Evolutionary conservation across 2,113 vertebrate genomes (phyloP), one percentile per base, ranked within the genome.

Genomic region (Salvelinus sp.): DNA sequence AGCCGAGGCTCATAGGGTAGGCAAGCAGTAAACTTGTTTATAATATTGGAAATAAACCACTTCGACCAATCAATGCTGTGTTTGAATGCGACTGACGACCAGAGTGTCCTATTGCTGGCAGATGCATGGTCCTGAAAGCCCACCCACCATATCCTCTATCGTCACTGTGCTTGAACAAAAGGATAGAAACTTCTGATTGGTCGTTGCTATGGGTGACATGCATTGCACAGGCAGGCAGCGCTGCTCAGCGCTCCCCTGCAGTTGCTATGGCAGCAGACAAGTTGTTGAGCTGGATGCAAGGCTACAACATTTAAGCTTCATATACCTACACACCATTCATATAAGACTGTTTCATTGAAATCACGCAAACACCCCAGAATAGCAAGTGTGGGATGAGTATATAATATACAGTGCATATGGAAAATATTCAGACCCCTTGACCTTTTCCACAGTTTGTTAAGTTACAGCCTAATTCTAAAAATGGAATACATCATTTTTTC

Each of bases 221-320:
- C 79, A 82, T 76, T 89, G 91, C 88, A 91, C 90, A 84, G 85
- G 90, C 92, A 91, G 92, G 92, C 91, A 91, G 91, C 89, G 91
- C 90, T 92, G 90, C 89, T 88, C 89, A 0, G 90, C 77, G 88
- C 92, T 92, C 88, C 87, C 91, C 89, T 88, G 90, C 90, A 93
- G 93, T 94, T 94, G 93, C 93, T 91, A 94, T 94, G 92, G 93
- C 86, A 94, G 92, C 93, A 94, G 93, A 93, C 93, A 83, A 83
- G 90, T 93, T 93, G 88, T 92, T 92, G 88, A 87, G 90, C 85
- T 87, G 83, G 88, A 89, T 88, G 89, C 88, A 69, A 88, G 83
- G 83, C 83, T 83, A 89, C 84, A 83, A 82, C 44, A 60, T 54
- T 33, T 76, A 72, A 63, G 65, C 60, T 22, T 68, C 65, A 57